Base-by-base conservation (phyloP, 2,888 invertebrate genomes). In the Drosophila tripunctata region DNA sequence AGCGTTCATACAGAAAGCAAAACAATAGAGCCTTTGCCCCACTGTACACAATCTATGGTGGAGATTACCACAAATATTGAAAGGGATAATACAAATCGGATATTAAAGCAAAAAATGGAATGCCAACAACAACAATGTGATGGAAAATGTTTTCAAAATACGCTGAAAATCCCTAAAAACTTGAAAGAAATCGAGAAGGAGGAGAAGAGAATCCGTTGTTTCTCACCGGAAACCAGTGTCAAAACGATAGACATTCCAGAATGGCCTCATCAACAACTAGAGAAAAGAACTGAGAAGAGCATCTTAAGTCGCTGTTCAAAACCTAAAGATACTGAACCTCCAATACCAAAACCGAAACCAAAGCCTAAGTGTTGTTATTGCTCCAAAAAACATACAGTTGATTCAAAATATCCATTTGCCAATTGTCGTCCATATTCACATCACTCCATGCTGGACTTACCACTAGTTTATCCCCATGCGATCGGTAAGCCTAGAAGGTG, bases 401-500 rank as follows among this genome's bases (percentile, higher is more conserved):
- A 19, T 10, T 31, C 22, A 15, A 4, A 17, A 3, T 12, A 24
- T n/a, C 24, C 36, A 10, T 3, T 5, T 0, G 36, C 24, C 2
- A 24, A 36, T 12, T 10, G 10, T 6, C 33, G 33, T n/a, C 12
- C 21, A 7, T 14, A n/a, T 6, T 30, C 36, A 2, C 8, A 36
- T 6, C 40, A 40, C 8, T 31, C 48, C 1, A 27, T 40, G 7
- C 2, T 15, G n/a, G 47, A 38, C 3, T n/a, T 12, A 8, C 14
- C 56, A n/a, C 4, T 40, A 7, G 21, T 38, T 1, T 57, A 40
- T 24, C 48, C 56, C 3, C 48, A 17, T 4, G 31, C 22, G 38
- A 22, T 56, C n/a, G 45, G 45, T 2, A 56, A 14, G 3, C 55
- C 38, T 4, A 21, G 15, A 12, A 33, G n/a, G 10, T 48, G 22